phyloP scores from a whole-genome alignment of 2,797 vertebrate species.

The Labeo calbasu region DNA sequence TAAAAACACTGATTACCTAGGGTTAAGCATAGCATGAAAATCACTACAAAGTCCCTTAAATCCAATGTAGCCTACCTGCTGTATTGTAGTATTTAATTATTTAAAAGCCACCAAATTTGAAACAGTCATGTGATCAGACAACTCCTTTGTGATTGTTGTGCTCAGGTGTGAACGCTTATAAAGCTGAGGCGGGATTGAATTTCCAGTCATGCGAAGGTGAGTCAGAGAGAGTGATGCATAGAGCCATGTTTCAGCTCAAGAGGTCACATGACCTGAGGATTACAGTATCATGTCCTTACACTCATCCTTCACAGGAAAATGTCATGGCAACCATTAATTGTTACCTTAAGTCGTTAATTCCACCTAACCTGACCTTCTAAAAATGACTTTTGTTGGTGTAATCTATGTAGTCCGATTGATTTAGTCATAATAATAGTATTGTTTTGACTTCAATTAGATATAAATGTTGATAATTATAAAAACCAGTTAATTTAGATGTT shows the following conservation, averaged over 20 bases:
- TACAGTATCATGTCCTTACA: slow-evolving; percentile 48
- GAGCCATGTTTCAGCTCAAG: slow-evolving; percentile 38
- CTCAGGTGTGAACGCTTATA: neutral
- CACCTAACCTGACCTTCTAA: neutral
- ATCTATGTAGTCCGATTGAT: neutral
- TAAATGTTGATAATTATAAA: neutral
- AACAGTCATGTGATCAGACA: neutral
- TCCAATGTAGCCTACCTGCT: neutral
- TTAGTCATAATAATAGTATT: neutral
- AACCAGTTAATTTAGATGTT: neutral
- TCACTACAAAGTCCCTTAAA: neutral
- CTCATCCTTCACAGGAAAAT: slow-evolving; percentile 29
- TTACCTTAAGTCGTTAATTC: slow-evolving; percentile 6
- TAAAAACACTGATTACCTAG: neutral
- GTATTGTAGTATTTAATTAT: neutral
- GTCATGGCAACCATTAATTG: slow-evolving; percentile 9
- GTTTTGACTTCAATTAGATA: neutral
- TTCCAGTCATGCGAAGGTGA: slow-evolving; percentile 44
- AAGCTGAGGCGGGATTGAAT: slow-evolving; percentile 36
- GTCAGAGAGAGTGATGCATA: slow-evolving; percentile 15
- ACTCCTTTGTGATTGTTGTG: neutral
- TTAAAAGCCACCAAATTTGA: neutral
- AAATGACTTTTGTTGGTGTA: neutral
- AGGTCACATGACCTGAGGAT: slow-evolving; percentile 55
- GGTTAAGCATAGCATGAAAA: neutral